phyloP scores from a whole-genome alignment of 2,888 invertebrate genomes.

The Oligia fasciuncula region DNA sequence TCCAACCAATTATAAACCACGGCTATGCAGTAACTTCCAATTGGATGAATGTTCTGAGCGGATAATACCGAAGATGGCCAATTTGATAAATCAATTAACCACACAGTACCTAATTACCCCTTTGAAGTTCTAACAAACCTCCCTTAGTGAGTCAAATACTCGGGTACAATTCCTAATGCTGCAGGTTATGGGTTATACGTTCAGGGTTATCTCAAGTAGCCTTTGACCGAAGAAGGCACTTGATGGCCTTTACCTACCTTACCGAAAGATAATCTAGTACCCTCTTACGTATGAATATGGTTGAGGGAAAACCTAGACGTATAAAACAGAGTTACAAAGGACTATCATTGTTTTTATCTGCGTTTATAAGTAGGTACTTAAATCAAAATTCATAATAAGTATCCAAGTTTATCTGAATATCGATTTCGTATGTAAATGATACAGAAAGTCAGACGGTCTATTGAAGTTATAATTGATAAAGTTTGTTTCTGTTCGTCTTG shows the following conservation, averaged over 20 bases:
- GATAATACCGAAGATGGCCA: conserved; percentile 27
- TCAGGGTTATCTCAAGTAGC: conserved; percentile 50
- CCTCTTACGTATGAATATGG: conserved; percentile 29
- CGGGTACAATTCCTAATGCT: conserved; percentile 19
- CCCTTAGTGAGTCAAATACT: conserved; percentile 19
- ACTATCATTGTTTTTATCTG: conserved; percentile 10
- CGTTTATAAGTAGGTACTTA: neutral
- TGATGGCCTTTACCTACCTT: conserved; percentile 30
- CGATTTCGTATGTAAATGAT: conserved; percentile 38
- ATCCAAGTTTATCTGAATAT: conserved; percentile 7
- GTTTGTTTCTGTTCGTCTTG: conserved; percentile 51
- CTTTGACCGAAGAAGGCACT: conserved; percentile 51
- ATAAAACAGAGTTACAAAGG: conserved; percentile 19
- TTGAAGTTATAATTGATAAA: conserved; percentile 64
- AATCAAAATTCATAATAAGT: conserved; percentile 32
- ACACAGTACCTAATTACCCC: conserved; percentile 38
- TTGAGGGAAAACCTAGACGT: conserved; percentile 24
- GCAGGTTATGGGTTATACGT: conserved; percentile 28
- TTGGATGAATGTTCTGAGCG: conserved; percentile 27
- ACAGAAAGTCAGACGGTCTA: conserved; percentile 37
- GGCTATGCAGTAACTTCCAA: conserved; percentile 31
- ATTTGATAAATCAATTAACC: conserved; percentile 57
- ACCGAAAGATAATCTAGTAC: conserved; percentile 40
- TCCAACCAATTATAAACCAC: conserved; percentile 18
- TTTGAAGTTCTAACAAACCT: conserved; percentile 40